Percentiles rank a stretch among this genome's conserved stretches.
Conservation (phyloP, 2,888 invertebrate species). For the Heliothis peltigera region DNA sequence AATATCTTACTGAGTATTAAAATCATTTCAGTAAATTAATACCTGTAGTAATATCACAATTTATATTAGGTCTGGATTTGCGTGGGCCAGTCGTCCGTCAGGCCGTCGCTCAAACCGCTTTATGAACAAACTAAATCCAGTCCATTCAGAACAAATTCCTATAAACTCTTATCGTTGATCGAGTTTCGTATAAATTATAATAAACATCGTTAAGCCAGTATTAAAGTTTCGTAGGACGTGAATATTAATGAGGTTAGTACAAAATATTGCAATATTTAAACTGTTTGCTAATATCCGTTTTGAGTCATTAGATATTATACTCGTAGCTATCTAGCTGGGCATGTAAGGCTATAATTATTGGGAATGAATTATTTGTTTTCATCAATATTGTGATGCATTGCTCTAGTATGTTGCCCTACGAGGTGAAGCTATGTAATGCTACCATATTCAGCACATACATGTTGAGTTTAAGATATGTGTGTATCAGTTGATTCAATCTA, state of each 20-base stretch:
- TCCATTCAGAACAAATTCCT: constrained; percentile 48
- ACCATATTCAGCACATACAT: background rate
- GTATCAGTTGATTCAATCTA: background rate
- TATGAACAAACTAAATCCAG: constrained; percentile 43
- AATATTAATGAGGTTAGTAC: constrained; percentile 44
- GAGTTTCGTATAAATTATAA: constrained; percentile 50
- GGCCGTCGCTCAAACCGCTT: constrained; percentile 21
- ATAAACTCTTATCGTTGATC: constrained; percentile 48
- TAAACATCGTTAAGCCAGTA: constrained; percentile 45
- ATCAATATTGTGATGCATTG: constrained; percentile 12
- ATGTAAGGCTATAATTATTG: constrained; percentile 22
- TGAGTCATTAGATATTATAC: constrained; percentile 13
- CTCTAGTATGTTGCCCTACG: background rate
- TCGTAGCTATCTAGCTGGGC: constrained; percentile 13
- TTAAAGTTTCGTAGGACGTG: constrained; percentile 46
- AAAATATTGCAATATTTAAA: constrained; percentile 52
- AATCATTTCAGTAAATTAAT: constrained; percentile 34
- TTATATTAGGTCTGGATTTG: constrained; percentile 15
- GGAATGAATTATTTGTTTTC: constrained; percentile 22
- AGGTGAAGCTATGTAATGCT: background rate
- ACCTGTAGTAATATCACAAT: constrained; percentile 38
- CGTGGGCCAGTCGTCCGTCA: too few species aligned
- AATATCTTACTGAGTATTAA: constrained; percentile 31
- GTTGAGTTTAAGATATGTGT: too few species aligned
- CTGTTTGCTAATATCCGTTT: constrained; percentile 48